A percentile compares a stretch with the other conserved stretches of the same genome.
These are phyloP conservation scores for Sebastolobus altivelis DNA, from an alignment of 2,797 vertebrate species.

Conservation along the genomic window DNA sequence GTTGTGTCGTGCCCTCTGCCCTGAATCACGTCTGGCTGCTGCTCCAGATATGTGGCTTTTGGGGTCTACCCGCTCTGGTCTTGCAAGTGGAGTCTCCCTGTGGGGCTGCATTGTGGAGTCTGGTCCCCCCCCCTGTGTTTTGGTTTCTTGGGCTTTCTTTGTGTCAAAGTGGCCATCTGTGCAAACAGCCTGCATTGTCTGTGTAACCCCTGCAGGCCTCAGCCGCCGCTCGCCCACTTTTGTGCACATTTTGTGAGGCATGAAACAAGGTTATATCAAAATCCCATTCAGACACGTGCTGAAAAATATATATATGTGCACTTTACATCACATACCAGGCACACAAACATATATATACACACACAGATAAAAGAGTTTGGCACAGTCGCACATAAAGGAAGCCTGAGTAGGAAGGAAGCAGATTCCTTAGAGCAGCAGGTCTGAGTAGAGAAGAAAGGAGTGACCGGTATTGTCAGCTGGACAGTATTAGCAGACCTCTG, in stretches of 20 bases:
- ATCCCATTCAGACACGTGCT: constrained; percentile 52
- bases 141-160: constrained; percentile 63
- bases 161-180: constrained; percentile 79
- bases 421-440: constrained; percentile 59
- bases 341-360: background rate
- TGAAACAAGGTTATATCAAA: constrained; percentile 45
- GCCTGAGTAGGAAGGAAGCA: constrained; percentile 59
- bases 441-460: constrained; percentile 67
- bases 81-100: constrained; percentile 46
- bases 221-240: constrained; percentile 43
- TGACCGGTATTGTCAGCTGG: constrained; percentile 67
- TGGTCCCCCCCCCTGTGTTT: constrained; percentile 47
- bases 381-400: constrained; percentile 44
- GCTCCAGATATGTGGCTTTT: constrained; percentile 43
- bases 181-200: constrained; percentile 70
- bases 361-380: constrained; percentile 46
- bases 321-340: constrained; percentile 11
- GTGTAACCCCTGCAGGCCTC: constrained; percentile 46
- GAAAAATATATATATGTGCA: constrained; percentile 27
- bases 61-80: constrained; percentile 30
- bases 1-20: constrained; percentile 43
- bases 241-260: constrained; percentile 42
- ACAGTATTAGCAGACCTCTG: constrained; percentile 60
- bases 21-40: constrained; percentile 45
- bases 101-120: constrained; percentile 43